Conservation (phyloP, 2,797 vertebrate genomes). For the Myioborus miniatus region DNA sequence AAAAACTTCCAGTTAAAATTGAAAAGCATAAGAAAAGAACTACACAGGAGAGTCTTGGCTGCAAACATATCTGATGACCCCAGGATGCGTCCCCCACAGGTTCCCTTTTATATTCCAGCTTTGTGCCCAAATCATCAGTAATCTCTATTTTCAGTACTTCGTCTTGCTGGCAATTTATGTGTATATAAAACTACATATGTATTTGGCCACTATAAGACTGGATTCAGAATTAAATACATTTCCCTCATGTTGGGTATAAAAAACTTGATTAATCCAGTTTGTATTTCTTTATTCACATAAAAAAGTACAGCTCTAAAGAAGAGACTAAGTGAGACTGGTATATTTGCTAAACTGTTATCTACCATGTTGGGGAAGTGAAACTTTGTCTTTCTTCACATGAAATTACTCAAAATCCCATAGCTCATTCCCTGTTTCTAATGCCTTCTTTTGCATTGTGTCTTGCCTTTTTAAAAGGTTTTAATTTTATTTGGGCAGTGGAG, state of each 20-base stretch:
- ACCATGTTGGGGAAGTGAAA: background rate
- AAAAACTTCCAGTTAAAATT: background rate
- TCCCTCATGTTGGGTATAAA: background rate
- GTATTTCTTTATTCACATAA: background rate
- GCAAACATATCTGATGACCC: background rate
- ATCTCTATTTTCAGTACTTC: background rate
- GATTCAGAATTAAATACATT: background rate
- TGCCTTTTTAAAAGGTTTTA: background rate
- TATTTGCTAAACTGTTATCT: background rate
- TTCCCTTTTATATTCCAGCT: background rate
- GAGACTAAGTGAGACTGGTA: background rate
- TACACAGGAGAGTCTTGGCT: background rate
- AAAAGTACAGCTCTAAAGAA: background rate
- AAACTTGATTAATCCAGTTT: background rate
- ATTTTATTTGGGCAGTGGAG: rapidly evolving
- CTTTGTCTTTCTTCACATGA: background rate
- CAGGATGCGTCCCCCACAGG: background rate
- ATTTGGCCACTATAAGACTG: background rate
- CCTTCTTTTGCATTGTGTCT: rapidly evolving
- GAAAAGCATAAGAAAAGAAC: background rate
- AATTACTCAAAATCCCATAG: background rate
- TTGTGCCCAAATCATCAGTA: background rate
- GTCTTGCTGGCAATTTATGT: background rate
- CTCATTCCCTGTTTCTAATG: background rate
- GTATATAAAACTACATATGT: background rate